These are phyloP conservation scores for Ctenopoma kingsleyae DNA, from an alignment of 2,797 vertebrate genomes.

Conservation along the genomic window DNA sequence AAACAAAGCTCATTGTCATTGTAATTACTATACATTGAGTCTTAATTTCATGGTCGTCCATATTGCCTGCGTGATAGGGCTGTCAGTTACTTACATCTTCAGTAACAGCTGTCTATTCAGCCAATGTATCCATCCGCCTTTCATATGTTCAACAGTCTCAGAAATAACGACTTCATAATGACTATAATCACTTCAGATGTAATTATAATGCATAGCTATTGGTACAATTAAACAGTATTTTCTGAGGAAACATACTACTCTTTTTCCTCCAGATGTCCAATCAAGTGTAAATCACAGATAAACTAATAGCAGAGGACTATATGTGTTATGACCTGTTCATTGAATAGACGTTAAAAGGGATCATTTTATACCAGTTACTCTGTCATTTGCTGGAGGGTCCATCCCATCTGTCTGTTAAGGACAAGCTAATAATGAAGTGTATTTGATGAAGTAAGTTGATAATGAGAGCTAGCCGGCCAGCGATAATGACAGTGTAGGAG, in stretches of 20 bases:
- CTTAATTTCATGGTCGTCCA: constrained; percentile 84
- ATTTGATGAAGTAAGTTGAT: constrained; percentile 82
- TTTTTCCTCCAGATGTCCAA: constrained; percentile 77
- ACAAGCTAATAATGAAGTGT: constrained; percentile 79
- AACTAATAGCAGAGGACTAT: constrained; percentile 73
- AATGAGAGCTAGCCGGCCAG: constrained; percentile 70
- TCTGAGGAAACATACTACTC: constrained; percentile 69
- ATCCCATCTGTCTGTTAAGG: constrained; percentile 79
- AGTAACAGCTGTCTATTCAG: constrained; percentile 87
- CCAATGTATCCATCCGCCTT: constrained; percentile 78
- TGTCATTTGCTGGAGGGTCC: constrained; percentile 78
- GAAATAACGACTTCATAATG: constrained; percentile 90
- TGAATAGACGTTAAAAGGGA: constrained; percentile 74
- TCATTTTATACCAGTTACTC: constrained; percentile 74
- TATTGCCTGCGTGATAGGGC: constrained; percentile 80
- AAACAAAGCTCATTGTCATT: constrained; percentile 84
- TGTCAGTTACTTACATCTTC: constrained; percentile 83
- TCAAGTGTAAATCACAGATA: constrained; percentile 75
- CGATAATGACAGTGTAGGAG: constrained; percentile 72
- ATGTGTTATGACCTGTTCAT: constrained; percentile 75
- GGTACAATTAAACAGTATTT: constrained; percentile 83
- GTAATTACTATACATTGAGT: constrained; percentile 82
- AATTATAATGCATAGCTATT: constrained; percentile 88
- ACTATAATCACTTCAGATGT: constrained; percentile 89
- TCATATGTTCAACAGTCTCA: constrained; percentile 84